A percentile compares a stretch with the other conserved stretches of the same genome.
Evolutionary conservation across 2,797 vertebrate species (phyloP).

Genomic region (Sus cebifrons): DNA sequence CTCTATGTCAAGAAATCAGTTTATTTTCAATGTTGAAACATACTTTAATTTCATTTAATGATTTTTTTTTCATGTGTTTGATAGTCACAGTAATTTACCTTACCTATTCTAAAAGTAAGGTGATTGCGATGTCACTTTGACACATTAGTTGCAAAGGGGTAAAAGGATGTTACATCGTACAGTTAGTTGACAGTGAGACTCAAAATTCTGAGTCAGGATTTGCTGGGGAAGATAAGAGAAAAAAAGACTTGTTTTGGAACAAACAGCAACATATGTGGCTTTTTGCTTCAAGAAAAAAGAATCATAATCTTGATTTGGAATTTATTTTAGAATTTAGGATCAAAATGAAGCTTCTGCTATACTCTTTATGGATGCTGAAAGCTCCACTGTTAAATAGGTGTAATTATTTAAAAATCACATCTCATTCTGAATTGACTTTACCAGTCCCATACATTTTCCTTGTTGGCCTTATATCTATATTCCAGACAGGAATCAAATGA

Average conservation of each 20-base stretch:
- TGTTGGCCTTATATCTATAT: background rate
- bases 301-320: slow-evolving; percentile 1
- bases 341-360: background rate
- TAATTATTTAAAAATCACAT: background rate
- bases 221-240: background rate
- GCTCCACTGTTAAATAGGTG: background rate
- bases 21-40: background rate
- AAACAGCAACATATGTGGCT: background rate
- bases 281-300: background rate
- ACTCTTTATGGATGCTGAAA: background rate
- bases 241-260: background rate
- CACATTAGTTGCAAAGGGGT: background rate
- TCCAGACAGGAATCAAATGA: background rate
- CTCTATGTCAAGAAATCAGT: background rate
- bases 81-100: background rate
- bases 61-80: background rate
- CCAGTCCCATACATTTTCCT: background rate
- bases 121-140: background rate
- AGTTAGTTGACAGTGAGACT: background rate
- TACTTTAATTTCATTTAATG: background rate
- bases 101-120: background rate
- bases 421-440: background rate
- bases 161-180: background rate
- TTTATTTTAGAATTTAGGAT: background rate
- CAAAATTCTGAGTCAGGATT: background rate